These are phyloP conservation scores for Otus scops DNA, from an alignment of 2,797 vertebrate genomes.

Conservation along the genomic window DNA sequence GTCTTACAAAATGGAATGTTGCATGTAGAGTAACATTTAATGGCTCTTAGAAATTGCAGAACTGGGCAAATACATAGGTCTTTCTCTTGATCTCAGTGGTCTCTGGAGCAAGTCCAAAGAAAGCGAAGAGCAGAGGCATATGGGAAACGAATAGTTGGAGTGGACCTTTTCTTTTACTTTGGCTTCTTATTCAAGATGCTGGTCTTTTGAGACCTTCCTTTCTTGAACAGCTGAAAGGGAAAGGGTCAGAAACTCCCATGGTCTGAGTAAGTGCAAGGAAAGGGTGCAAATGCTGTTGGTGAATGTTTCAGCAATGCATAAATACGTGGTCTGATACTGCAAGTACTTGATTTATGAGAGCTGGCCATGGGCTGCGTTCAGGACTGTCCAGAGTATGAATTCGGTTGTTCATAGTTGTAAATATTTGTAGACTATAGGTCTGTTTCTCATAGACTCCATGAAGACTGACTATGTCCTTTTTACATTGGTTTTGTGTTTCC, in stretches of 20 bases:
- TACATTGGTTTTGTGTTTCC: not conserved
- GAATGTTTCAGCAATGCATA: not conserved
- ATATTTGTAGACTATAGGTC: not conserved
- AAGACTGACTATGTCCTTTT: not conserved
- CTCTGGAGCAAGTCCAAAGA: slow-evolving; percentile 1
- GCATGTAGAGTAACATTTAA: not conserved
- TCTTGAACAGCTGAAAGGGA: not conserved
- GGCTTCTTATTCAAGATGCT: not conserved
- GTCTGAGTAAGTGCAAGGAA: not conserved
- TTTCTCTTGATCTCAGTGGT: slow-evolving; percentile 18
- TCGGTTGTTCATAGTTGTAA: not conserved
- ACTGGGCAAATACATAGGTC: not conserved
- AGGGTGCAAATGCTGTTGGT: not conserved
- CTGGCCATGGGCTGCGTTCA: not conserved
- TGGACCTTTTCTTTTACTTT: not conserved
- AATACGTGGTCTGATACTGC: not conserved
- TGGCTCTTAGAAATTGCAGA: not conserved
- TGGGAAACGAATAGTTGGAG: not conserved
- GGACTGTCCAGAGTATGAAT: not conserved
- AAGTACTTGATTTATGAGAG: not conserved
- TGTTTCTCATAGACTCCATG: not conserved
- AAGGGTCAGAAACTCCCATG: not conserved
- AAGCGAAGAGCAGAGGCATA: not conserved
- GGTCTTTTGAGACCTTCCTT: not conserved
- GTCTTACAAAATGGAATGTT: not conserved